These are phyloP conservation scores for Clarias pachynema DNA, from an alignment of 2,797 vertebrate genomes.

Conservation along the genomic window DNA sequence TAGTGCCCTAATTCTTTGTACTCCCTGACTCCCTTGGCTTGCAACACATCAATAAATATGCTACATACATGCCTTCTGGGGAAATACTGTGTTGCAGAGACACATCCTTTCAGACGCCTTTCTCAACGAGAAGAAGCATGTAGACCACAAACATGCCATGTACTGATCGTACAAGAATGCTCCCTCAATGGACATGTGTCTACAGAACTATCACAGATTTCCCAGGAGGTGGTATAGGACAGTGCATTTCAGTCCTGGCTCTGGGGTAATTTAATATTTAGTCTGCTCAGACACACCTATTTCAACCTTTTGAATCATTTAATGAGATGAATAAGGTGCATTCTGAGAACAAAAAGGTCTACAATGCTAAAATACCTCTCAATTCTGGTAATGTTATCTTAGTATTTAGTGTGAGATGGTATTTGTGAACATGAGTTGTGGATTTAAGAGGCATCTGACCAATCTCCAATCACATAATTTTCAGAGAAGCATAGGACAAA, in stretches of 20 bases:
- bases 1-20: constrained; percentile 29
- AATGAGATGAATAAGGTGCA: background rate
- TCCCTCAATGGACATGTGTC: background rate
- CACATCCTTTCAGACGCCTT: constrained; percentile 19
- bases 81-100: constrained; percentile 33
- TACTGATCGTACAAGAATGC: constrained; percentile 1
- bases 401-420: background rate
- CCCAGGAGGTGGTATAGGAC: background rate
- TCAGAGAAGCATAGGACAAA: background rate
- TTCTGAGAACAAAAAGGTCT: background rate
- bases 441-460: background rate
- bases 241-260: background rate
- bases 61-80: constrained; percentile 41
- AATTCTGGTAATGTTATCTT: fast-evolving
- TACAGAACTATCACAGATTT: background rate
- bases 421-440: background rate
- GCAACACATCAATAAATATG: constrained; percentile 32
- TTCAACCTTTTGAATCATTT: too few species aligned
- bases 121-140: background rate
- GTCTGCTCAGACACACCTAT: background rate
- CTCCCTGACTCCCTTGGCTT: constrained; percentile 21
- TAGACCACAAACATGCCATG: background rate
- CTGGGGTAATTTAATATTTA: background rate
- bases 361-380: too few species aligned
- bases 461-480: background rate